A percentile compares a stretch with the other conserved stretches of the same genome.
Conservation (phyloP, 1,140 invertebrate genomes). For the Leptinotarsa defecta region DNA sequence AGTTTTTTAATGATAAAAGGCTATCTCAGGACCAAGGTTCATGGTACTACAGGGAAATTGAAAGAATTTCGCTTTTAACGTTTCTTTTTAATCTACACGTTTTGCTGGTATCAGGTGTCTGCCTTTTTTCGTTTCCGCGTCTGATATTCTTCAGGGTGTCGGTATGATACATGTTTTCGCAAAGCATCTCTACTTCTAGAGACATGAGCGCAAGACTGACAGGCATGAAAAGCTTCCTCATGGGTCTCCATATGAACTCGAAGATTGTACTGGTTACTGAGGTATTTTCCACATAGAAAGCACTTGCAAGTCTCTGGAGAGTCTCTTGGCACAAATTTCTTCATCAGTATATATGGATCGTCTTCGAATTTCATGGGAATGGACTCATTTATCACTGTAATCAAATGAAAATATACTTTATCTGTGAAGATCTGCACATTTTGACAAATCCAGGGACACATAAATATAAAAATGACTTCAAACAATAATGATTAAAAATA, state of each 20-base stretch:
- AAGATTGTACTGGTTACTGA: slow-evolving; percentile 89
- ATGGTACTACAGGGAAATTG: too few species aligned
- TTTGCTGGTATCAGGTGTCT: slow-evolving; percentile 32
- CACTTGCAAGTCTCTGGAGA: slow-evolving; percentile 61
- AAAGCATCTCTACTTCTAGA: slow-evolving; percentile 83
- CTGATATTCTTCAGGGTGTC: slow-evolving; percentile 67
- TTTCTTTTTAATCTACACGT: slow-evolving; percentile 16
- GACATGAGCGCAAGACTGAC: slow-evolving; percentile 81
- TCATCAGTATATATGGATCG: slow-evolving; percentile 19
- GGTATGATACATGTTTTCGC: slow-evolving; percentile 85
- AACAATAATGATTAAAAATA: too few species aligned
- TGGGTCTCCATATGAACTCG: slow-evolving; percentile 88
- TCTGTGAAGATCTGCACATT: too few species aligned
- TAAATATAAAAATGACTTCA: too few species aligned
- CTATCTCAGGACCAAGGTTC: too few species aligned
- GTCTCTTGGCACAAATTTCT: slow-evolving; percentile 40
- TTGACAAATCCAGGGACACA: too few species aligned
- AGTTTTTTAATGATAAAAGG: too few species aligned
- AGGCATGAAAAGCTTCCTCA: slow-evolving; percentile 80
- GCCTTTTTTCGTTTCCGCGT: slow-evolving; percentile 53
- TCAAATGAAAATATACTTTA: too few species aligned
- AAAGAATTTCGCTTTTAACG: neutral
- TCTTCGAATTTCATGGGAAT: slow-evolving; percentile 23
- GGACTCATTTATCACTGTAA: neutral
- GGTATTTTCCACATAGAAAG: slow-evolving; percentile 81